Base-by-base conservation (phyloP, 2,797 vertebrate genomes). In the Merluccius polli region DNA sequence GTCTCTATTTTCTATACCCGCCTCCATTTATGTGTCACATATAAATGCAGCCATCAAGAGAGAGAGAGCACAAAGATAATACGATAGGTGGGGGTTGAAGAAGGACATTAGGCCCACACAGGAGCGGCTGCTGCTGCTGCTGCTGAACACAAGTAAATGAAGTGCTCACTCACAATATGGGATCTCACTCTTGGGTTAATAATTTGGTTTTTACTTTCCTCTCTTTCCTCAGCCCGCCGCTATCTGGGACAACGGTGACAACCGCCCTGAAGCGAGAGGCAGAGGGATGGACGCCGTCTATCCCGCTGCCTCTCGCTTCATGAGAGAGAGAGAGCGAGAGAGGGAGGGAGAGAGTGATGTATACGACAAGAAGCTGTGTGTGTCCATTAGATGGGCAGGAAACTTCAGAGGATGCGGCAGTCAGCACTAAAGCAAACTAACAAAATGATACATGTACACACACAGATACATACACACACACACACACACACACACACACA, bases 201-300 rank as follows among this genome's bases (percentile, higher is more conserved):
- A 65, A 65, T 65, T 65, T n/a, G 16, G 52, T 65, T 65, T 65
- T 65, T 65, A 59, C 52, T 65, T 27, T 65, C 59, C 59, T 27
- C 59, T 27, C 59, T 0, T n/a, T 65, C 59, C 24, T 65, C 59
- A 27, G 12, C 59, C 27, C n/a, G 24, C n/a, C 59, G 8, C 59
- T 65, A 65, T 65, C 59, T 65, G 24, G 59, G 59, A 65, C n/a
- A 65, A 27, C 59, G 10, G 59, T 27, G 24, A 65, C 59, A 65
- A 65, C 59, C 27, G 59, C 0, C 9, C 27, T 27, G 24, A 65
- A 27, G n/a, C n/a, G 59, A 27, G 59, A 3, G 59, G 11, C n/a
- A 65, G 24, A 13, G 59, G 10, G 24, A 65, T 27, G 2, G 59
- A 65, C 24, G 12, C n/a, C n/a, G n/a, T n/a, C n/a, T n/a, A n/a